phyloP scores from a whole-genome alignment of 2,888 invertebrate species.

The Aphelenchoides bicaudatus region DNA sequence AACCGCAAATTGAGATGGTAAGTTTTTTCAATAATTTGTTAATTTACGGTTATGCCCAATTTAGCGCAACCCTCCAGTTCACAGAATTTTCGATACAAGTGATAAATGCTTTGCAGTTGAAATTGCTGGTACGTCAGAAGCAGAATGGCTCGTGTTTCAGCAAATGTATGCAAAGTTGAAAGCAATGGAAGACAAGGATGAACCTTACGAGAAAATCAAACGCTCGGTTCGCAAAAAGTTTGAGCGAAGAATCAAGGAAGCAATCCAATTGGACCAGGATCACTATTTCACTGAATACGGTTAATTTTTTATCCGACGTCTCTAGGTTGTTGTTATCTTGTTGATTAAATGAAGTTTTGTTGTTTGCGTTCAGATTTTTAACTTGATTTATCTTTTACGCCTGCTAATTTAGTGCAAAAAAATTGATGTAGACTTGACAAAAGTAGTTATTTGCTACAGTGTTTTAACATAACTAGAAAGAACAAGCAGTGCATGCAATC shows the following conservation, averaged over 20 bases:
- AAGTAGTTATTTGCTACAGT: too few relatives aligned
- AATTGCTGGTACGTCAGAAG: slow-evolving; percentile 32
- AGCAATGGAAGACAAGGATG: slow-evolving; percentile 42
- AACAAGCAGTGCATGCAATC: too few relatives aligned
- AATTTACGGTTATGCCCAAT: slow-evolving; percentile 14
- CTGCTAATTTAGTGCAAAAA: too few relatives aligned
- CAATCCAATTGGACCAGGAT: slow-evolving; percentile 14
- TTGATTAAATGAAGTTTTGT: slow-evolving; percentile 7
- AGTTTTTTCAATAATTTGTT: neutral
- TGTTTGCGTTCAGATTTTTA: neutral
- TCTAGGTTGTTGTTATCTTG: slow-evolving; percentile 6
- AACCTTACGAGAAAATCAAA: slow-evolving; percentile 49
- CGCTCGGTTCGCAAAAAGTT: slow-evolving; percentile 49
- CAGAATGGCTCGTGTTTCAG: slow-evolving; percentile 40
- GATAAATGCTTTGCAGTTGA: slow-evolving; percentile 33
- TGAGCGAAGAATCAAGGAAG: slow-evolving; percentile 40
- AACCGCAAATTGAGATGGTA: slow-evolving; percentile 40
- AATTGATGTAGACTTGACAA: too few relatives aligned
- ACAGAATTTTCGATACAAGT: slow-evolving; percentile 32
- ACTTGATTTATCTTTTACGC: neutral
- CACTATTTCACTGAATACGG: neutral
- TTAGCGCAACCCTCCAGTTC: slow-evolving; percentile 41
- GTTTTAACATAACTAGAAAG: too few relatives aligned
- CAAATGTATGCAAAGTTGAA: slow-evolving; percentile 35
- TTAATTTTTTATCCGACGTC: neutral